Evolutionary conservation across 2,888 invertebrate genomes (phyloP), one percentile per base, ranked within the genome.

Genomic region (Xestia sexstrigata): DNA sequence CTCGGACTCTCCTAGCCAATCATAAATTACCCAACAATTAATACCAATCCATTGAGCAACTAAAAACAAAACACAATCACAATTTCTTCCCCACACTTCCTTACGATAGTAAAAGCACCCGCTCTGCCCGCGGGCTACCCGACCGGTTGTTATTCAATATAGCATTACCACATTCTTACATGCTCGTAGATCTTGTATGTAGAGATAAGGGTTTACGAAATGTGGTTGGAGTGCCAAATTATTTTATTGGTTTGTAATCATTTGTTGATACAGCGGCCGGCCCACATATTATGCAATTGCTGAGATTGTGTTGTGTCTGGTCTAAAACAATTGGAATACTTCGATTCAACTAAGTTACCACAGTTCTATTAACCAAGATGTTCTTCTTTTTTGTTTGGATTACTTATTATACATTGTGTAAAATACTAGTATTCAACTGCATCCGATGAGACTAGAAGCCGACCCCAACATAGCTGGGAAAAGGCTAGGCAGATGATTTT

Each of bases 81-180:
- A 81, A 79, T 78, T 81, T 85, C 88, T 88, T 87, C 83, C 75
- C 75, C 74, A 72, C 81, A 83, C 81, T 88, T 87, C 76, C 85
- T 79, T 68, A 75, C 85, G 78, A 80, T 76, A 85, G 85, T 82
- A 87, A 87, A 81, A 84, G 80, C 81, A 65, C 49, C 76, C 63
- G 23, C 23, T 65, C 23, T 68, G 73, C 79, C 85, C 60, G 78
- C 68, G 26, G 74, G 79, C 79, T 39, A 58, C 30, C 55, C 76
- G 80, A 80, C 87, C 87, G 74, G 86, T 85, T 78, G 20, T 83
- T 85, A 79, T 70, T 62, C 69, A 83, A 78, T 69, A 78, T 70
- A 42, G 30, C 30, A 69, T 79, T 76, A 76, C 80, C 47, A 86
- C 78, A 81, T 81, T 78, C 83, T 85, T 83, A 81, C 82, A 77